Percentiles rank a stretch among this genome's conserved stretches.
phyloP scores from a whole-genome alignment of 2,797 vertebrate genomes.

The Apogon talboti region DNA sequence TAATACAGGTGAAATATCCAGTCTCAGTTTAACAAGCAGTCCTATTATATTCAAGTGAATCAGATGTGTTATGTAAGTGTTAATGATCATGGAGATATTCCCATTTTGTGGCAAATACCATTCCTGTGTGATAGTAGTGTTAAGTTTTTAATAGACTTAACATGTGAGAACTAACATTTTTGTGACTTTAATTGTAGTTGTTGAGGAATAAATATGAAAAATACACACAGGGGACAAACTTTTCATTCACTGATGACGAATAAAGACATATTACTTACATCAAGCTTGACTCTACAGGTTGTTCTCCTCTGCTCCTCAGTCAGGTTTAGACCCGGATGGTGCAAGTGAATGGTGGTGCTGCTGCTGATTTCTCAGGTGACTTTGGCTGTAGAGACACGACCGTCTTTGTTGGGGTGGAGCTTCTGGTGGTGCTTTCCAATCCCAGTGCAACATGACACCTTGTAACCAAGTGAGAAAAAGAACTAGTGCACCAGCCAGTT shows the following conservation, averaged over 20 bases:
- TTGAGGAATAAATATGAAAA: no score
- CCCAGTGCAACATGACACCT: conserved; percentile 58
- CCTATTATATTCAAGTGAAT: no score
- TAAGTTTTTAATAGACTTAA: no score
- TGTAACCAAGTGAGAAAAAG: conserved; percentile 23
- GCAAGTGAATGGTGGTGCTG: conserved; percentile 41
- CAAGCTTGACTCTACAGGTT: conserved; percentile 26
- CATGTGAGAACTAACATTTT: no score
- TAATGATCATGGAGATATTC: no score
- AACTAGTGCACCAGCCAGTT: conserved; percentile 6
- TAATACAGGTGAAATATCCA: no score
- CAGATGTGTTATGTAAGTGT: no score
- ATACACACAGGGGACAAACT: no score
- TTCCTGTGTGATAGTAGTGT: no score
- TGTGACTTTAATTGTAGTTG: no score
- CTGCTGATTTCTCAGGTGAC: conserved; percentile 72
- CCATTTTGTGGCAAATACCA: no score
- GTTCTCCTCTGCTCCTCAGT: conserved; percentile 25
- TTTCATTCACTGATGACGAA: neutral
- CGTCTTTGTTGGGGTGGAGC: conserved; percentile 65
- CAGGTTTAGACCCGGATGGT: conserved; percentile 36
- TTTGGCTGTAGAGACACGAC: conserved; percentile 39
- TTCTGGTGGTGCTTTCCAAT: conserved; percentile 48
- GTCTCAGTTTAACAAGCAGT: no score
- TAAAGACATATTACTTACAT: conserved; percentile 62